These are phyloP conservation scores for Megalops atlanticus DNA, from an alignment of 2,113 vertebrate genomes.

Conservation along the genomic window DNA sequence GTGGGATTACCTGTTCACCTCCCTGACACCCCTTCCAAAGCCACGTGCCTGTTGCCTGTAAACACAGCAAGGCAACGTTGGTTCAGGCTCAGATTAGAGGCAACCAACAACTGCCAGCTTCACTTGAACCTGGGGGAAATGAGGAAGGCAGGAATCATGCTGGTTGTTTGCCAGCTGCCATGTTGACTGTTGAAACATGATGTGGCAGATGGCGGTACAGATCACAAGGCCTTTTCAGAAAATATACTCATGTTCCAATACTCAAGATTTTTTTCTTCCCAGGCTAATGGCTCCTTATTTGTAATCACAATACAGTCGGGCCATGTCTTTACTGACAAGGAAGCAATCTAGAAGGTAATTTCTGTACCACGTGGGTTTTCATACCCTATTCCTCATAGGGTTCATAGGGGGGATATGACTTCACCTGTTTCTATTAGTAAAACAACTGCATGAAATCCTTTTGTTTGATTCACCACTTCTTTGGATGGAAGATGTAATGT, in stretches of 20 bases:
- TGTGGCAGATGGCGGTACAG: not conserved
- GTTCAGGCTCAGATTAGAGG: not conserved
- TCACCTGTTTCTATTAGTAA: not conserved
- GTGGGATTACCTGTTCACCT: not conserved
- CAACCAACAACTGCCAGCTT: not conserved
- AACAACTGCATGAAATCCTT: too few species aligned
- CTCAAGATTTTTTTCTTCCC: not conserved
- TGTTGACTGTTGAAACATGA: not conserved
- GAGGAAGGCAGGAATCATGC: not conserved
- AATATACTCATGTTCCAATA: not conserved
- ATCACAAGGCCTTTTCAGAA: not conserved
- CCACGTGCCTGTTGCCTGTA: constrained; percentile 41
- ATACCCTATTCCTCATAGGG: not conserved
- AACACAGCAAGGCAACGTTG: constrained; percentile 23
- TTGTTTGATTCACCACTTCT: not conserved
- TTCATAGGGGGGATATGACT: too few species aligned
- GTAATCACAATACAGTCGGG: too few species aligned
- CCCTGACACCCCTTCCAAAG: not conserved
- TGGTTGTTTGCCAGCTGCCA: not conserved
- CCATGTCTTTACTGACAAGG: too few species aligned
- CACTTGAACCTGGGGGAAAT: not conserved
- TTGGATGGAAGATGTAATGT: too few species aligned
- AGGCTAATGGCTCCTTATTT: too few species aligned
- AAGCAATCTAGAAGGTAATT: too few species aligned
- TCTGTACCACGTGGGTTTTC: too few species aligned